phyloP scores from a whole-genome alignment of 2,888 invertebrate species.

The Colletes collaris region DNA sequence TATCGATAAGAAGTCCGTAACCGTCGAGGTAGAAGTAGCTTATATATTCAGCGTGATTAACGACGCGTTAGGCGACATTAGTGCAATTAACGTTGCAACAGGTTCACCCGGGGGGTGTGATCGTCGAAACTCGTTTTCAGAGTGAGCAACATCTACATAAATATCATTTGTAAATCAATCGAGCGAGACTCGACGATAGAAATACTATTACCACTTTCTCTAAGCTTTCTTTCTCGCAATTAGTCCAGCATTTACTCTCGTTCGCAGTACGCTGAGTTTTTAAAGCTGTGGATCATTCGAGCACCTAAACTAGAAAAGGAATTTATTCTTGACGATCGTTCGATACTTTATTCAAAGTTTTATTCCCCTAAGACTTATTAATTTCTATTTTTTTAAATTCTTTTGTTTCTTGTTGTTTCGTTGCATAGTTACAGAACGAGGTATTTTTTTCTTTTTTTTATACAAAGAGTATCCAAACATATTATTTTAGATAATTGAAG shows the following conservation, averaged over 20 bases:
- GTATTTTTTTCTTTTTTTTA: too few species aligned
- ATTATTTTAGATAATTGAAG: too few species aligned
- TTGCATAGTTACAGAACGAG: too few species aligned
- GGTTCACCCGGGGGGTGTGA: neutral
- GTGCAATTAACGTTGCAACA: slow-evolving; percentile 14
- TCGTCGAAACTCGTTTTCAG: slow-evolving; percentile 7
- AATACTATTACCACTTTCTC: slow-evolving; percentile 35
- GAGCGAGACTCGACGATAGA: slow-evolving; percentile 7
- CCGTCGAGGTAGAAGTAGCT: neutral
- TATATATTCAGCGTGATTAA: slow-evolving; percentile 10
- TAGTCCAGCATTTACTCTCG: neutral
- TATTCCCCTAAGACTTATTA: too few species aligned
- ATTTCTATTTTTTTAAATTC: too few species aligned
- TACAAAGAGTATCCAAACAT: too few species aligned
- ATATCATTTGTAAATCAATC: slow-evolving; percentile 25
- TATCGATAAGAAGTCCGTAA: neutral
- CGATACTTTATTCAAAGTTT: too few species aligned
- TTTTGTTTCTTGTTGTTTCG: too few species aligned
- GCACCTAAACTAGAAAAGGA: too few species aligned
- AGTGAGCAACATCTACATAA: neutral
- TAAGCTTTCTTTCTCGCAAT: slow-evolving; percentile 23
- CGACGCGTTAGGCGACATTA: slow-evolving; percentile 21
- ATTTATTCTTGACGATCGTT: too few species aligned
- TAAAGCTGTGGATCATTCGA: too few species aligned
- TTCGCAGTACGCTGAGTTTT: neutral